Conservation (phyloP, 2,113 vertebrate genomes). For the Periophthalmus modestus region DNA sequence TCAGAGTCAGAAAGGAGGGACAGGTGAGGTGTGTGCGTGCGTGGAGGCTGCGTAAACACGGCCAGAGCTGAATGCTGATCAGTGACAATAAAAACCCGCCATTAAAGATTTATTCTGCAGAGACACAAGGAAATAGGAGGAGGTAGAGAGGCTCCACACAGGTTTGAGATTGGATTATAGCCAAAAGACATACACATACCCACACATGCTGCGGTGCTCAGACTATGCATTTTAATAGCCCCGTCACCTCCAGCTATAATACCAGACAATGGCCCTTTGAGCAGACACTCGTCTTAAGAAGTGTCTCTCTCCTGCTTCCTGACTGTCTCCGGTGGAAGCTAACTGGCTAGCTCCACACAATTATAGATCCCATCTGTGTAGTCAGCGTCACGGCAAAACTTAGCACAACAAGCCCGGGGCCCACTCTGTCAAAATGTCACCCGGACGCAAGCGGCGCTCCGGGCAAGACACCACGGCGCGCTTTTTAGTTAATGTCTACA, state of each 20-base stretch:
- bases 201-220: slow-evolving; percentile 25
- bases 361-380: slow-evolving; percentile 71
- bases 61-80: slow-evolving; percentile 64
- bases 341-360: slow-evolving; percentile 64
- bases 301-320: slow-evolving; percentile 57
- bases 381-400: slow-evolving; percentile 35
- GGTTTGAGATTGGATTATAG: slow-evolving; percentile 72
- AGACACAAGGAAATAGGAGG: slow-evolving; percentile 26
- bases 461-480: slow-evolving; percentile 52
- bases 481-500: slow-evolving; percentile 65
- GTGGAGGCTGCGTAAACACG: slow-evolving; percentile 61
- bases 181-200: slow-evolving; percentile 46
- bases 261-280: slow-evolving; percentile 67
- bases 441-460: slow-evolving; percentile 49
- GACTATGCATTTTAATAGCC: slow-evolving; percentile 68
- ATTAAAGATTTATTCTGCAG: slow-evolving; percentile 73
- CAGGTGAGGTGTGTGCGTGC: slow-evolving; percentile 38
- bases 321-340: slow-evolving; percentile 58
- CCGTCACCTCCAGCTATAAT: slow-evolving; percentile 69
- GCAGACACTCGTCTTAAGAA: slow-evolving; percentile 64
- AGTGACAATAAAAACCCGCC: slow-evolving; percentile 66
- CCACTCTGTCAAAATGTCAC: slow-evolving; percentile 70
- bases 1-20: slow-evolving; percentile 40
- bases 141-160: slow-evolving; percentile 34
- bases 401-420: slow-evolving; percentile 61